Base-by-base conservation (phyloP, 2,797 vertebrate genomes). In the Mico argentatus region DNA sequence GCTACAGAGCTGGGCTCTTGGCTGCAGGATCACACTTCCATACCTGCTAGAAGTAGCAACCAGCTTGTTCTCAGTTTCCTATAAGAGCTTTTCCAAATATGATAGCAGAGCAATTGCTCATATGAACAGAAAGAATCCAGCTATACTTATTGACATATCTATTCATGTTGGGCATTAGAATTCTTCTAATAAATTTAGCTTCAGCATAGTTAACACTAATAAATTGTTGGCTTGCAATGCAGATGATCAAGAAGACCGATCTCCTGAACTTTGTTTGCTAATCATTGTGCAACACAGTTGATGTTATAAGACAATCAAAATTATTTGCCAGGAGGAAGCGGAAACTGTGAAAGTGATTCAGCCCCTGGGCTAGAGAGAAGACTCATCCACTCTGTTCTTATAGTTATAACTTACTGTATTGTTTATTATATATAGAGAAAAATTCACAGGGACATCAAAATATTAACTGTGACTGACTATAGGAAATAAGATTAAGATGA, bases 121-220 rank as follows among this genome's bases (percentile, higher is more conserved):
- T 52, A 24, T 30, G 48, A 41, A n/a, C 77, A 73, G 76, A 77
- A 87, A 36, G 24, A 77, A 84, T 87, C 50, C 85, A 52, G 48
- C 61, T 76, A 67, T 30, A n/a, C 15, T 67, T 67, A 75, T 6
- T 59, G 41, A 82, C 39, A 27, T 0, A 7, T 12, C 17, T 79
- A 9, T 77, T 90, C 73, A 39, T 67, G 7, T n/a, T 96, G 44
- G 36, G 5, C 39, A 17, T 52, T 72, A 5, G 27, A 36, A 64
- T 80, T 10, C 20, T 83, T 59, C 88, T n/a, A 86, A n/a, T 75
- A 33, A 73, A 36, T 80, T 96, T 96, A 92, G 52, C 36, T 27
- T 95, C 11, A 57, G 6, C 14, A 24, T n/a, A 90, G 64, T 81
- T 33, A 84, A 14, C 10, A 61, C 7, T 77, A 52, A 52, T 89